Conservation (phyloP, 1,140 invertebrate species). For the Microplitis demolitor region DNA sequence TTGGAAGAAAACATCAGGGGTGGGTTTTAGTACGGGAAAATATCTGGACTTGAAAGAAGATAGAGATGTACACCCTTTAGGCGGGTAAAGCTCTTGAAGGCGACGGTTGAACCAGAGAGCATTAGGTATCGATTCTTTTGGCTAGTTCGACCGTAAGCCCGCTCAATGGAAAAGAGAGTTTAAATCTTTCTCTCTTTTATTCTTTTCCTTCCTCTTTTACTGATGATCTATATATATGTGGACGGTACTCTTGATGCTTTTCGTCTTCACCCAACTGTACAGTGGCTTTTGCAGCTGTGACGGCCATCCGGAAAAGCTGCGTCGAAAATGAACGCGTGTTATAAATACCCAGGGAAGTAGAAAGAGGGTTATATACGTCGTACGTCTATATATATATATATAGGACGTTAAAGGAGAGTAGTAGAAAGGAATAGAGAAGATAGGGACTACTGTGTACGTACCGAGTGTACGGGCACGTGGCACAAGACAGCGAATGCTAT, state of each 20-base stretch:
- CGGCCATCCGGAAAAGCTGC: conserved; percentile 23
- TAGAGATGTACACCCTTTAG: conserved; percentile 6
- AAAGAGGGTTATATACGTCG: not conserved
- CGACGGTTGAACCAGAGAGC: conserved; percentile 10
- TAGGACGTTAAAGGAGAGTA: not conserved
- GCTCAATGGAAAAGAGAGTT: not conserved
- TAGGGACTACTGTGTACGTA: not conserved
- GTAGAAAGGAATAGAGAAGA: not conserved
- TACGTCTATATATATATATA: not conserved
- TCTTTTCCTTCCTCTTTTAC: too few relatives aligned
- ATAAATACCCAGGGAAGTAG: conserved; percentile 20
- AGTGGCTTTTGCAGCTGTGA: conserved; percentile 26
- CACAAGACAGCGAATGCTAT: not conserved
- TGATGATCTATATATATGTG: not conserved
- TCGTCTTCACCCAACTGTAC: not conserved
- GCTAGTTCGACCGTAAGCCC: conserved; percentile 18
- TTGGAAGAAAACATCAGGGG: conserved; percentile 1
- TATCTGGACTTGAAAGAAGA: not conserved
- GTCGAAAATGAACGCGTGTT: conserved; percentile 16
- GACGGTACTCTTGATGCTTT: not conserved
- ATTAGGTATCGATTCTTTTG: conserved; percentile 27
- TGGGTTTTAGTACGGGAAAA: conserved; percentile 10
- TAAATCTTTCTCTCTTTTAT: too few relatives aligned
- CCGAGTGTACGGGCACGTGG: conserved; percentile 9
- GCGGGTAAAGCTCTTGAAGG: conserved; percentile 9